Base-by-base conservation (phyloP, 2,797 vertebrate species). In the Helicolenus hilgendorfi region DNA sequence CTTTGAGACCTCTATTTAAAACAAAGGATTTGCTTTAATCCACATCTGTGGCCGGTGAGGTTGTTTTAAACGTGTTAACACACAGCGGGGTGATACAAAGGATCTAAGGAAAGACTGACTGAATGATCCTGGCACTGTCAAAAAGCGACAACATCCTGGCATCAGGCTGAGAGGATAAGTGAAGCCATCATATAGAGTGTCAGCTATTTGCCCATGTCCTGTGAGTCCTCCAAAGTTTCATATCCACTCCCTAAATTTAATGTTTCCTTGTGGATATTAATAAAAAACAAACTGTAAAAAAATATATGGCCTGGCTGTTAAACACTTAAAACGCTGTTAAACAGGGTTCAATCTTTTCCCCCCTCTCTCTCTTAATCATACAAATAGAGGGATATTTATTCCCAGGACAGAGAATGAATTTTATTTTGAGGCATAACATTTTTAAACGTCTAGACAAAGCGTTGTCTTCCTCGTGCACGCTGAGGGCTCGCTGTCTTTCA, bases 381-480 rank as follows among this genome's bases (percentile, higher is more conserved):
- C 74, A 89, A 89, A 87, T 33, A 81, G 56, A 86, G 72, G 49
- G 87, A 81, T 79, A 90, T 92, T 91, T 81, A 93, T 91, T 86
- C 70, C 81, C 81, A 59, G 14, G 82, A 72, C 58, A 80, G 76
- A 76, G 60, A 29, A 63, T 77, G 41, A 33, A 78, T 87, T 92
- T 87, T 87, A 90, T 90, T 91, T 89, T 84, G 65, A 90, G 89
- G 84, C 80, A 94, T 92, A 87, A 92, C 87, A 91, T 87, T 93
- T 95, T 88, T 91, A 93, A 86, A 84, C 55, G 86, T 95, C 93
- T 91, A 90, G 92, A 95, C 91, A 92, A 93, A 84, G 79, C 85
- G 72, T 68, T 77, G 68, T 58, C 70, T 91, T 94, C 75, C 60
- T 90, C 77, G 58, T 85, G 83, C 80, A 83, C 85, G 85, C 64